Base-by-base conservation (phyloP, 2,113 vertebrate genomes). In the Tor tambroides region DNA sequence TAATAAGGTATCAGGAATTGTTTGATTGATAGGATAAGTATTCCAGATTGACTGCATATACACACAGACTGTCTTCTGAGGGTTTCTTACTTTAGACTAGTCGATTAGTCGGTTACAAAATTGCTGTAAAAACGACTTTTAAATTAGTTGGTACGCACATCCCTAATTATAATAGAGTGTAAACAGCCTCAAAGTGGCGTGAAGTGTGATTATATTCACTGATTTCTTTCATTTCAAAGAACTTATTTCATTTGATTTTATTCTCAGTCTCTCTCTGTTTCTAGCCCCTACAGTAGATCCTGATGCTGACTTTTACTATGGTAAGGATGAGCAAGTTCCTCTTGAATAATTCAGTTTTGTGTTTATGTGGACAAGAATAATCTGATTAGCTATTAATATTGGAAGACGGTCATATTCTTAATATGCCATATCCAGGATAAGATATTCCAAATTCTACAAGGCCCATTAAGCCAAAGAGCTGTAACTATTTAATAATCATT, bases 231-330 rank as follows among this genome's bases (percentile, higher is more conserved):
- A 32, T 69, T 69, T 28, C 32, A 72, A 23, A 23, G 8, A 11
- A 38, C 21, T 23, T 23, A n/a, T 38, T 61, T 56, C 35, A 21
- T 19, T 56, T 23, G 28, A 11, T 83, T 15, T 54, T 23, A 21
- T n/a, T 32, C 38, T 17, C 1, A 21, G 35, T 74, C 1, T 72
- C 41, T 43, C 5, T 71, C 4, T 87, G 54, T 80, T 89, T 85
- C 28, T 88, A 95, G 93, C 75, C 79, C 30, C 85, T 41, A 71
- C 75, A 19, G 41, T 90, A 12, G 88, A 95, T 80, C 46, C 0
- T 10, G 95, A 96, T 86, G 92, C 94, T 74, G 93, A 94, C 87
- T 96, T 96, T 90, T 86, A 90, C 19, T 96, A 96, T 9, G 95
- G 95, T 96, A 80, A 92, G 94, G 88, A 30, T 35, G 2, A 67